These are phyloP conservation scores for Corythornis vintsioides DNA, from an alignment of 2,113 vertebrate genomes.

Conservation along the genomic window DNA sequence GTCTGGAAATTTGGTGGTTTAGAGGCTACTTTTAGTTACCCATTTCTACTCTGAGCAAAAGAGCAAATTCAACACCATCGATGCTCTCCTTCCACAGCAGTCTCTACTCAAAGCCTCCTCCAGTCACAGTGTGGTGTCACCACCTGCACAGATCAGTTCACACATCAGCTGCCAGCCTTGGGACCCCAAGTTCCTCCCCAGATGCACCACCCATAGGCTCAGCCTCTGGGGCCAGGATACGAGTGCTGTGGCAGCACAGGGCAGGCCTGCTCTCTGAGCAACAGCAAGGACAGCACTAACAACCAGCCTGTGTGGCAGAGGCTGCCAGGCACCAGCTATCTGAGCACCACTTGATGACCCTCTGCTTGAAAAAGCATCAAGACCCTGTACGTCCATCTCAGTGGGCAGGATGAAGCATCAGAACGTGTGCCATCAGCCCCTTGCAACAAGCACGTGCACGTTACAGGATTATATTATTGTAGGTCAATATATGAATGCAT, in stretches of 20 bases:
- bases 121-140: not conserved
- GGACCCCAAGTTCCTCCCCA: not conserved
- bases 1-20: not conserved
- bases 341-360: not conserved
- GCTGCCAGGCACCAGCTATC: not conserved
- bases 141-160: accelerated
- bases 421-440: not conserved
- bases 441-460: not conserved
- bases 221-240: not conserved
- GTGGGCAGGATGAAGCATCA: not conserved
- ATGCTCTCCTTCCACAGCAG: not conserved
- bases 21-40: not conserved
- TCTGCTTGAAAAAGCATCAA: not conserved
- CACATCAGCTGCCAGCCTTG: not conserved
- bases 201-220: not conserved
- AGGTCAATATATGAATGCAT: not conserved
- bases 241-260: accelerated
- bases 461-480: not conserved
- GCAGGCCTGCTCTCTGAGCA: not conserved
- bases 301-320: not conserved
- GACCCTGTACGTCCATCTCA: not conserved
- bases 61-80: not conserved
- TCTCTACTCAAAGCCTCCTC: not conserved
- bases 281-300: not conserved
- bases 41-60: not conserved